Evolutionary conservation across 2,797 vertebrate species (phyloP), one percentile per base, ranked within the genome.

Genomic region (Channa striata): DNA sequence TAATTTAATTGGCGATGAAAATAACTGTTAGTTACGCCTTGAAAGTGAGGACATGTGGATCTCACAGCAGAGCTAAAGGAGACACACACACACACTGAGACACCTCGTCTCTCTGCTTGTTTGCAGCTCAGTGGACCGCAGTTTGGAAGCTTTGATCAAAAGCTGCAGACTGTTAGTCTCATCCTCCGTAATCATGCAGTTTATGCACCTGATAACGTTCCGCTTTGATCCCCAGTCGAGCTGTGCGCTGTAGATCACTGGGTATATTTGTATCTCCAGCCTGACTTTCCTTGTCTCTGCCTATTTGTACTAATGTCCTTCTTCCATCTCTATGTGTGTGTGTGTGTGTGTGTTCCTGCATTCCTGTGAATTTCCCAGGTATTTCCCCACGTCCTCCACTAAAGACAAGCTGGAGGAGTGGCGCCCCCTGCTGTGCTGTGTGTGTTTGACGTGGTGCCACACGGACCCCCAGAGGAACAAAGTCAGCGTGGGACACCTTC

Each of bases 111-210:
- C 50, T 84, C 17, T 87, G 60, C 80, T 84, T 82, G 56, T 77
- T 88, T 85, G 37, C 92, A 99, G 98, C 91, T 97, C 97, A 53
- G 94, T 98, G 92, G 98, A 99, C 91, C 96, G 96, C 80, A 95
- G 98, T 84, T 88, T 99, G 93, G 99, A 99, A 94, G 97, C 97
- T 65, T 93, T 99, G 36, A 96, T 99, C 92, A 98, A 98, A 93
- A 97, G 94, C 94, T 99, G 97, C 93, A 94, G 98, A 90, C 96
- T 95, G 98, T 99, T 94, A 98, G 98, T 98, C 78, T 72, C 77
- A 39, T 67, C 64, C 37, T 62, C 74, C 81, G 72, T 83, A 80
- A 83, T 88, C 72, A 33, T 68, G 77, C 73, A 47, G 78, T 81
- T 80, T 82, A 54, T 69, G 61, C 43, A 10, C 21, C 5, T 53